These are phyloP conservation scores for Eilema sororculum DNA, from an alignment of 2,888 invertebrate species.

Conservation along the genomic window DNA sequence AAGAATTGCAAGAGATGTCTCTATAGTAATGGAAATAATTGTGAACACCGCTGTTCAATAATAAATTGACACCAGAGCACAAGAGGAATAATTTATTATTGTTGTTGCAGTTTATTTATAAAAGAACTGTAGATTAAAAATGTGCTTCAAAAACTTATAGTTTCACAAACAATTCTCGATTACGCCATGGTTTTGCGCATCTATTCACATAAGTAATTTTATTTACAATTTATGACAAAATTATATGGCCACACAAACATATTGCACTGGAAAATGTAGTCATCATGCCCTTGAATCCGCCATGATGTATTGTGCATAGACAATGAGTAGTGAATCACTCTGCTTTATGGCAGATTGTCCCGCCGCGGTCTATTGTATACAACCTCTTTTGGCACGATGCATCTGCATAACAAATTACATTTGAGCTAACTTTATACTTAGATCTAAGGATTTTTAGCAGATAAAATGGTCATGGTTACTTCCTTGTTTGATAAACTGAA, in stretches of 20 bases:
- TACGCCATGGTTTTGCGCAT: background rate
- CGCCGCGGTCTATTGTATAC: constrained; percentile 44
- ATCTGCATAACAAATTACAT: constrained; percentile 30
- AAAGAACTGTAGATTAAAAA: too few relatives aligned
- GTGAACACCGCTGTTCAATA: too few relatives aligned
- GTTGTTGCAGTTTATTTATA: too few relatives aligned
- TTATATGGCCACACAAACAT: constrained; percentile 32
- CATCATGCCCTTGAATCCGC: constrained; percentile 47
- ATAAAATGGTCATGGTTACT: constrained; percentile 19
- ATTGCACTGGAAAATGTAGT: constrained; percentile 33
- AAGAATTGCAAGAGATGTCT: too few relatives aligned
- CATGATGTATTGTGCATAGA: constrained; percentile 50
- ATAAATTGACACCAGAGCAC: too few relatives aligned
- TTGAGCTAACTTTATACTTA: constrained; percentile 24
- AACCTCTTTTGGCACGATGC: constrained; percentile 34
- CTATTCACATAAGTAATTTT: background rate
- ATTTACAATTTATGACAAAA: constrained; percentile 30
- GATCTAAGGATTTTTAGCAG: constrained; percentile 17
- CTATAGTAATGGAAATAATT: too few relatives aligned
- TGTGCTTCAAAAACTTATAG: background rate
- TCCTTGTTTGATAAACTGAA: constrained; percentile 20
- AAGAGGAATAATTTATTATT: too few relatives aligned
- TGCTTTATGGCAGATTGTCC: constrained; percentile 51
- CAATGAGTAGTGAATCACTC: constrained; percentile 57
- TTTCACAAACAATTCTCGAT: background rate